A percentile compares a stretch with the other conserved stretches of the same genome.
phyloP scores from a whole-genome alignment of 2,888 invertebrate species.

The Tuberolachnus salignus region DNA sequence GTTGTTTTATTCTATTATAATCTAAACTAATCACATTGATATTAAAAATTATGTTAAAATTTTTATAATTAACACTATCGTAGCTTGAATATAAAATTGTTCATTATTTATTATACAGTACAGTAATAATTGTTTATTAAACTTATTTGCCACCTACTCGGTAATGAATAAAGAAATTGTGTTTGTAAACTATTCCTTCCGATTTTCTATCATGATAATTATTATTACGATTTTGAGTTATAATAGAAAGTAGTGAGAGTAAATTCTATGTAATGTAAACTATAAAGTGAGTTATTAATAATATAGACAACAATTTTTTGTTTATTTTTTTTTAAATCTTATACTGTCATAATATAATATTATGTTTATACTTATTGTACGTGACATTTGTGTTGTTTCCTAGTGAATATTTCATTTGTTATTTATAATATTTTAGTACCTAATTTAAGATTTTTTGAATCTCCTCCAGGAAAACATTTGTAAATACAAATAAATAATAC shows the following conservation, averaged over 20 bases:
- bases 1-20: neutral
- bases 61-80: neutral
- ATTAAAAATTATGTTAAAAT: slow-evolving; percentile 19
- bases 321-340: slow-evolving; percentile 24
- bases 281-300: slow-evolving; percentile 7
- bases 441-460: slow-evolving; percentile 22
- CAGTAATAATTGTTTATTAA: slow-evolving; percentile 5
- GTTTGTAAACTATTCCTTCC: slow-evolving; percentile 7
- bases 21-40: neutral
- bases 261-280: slow-evolving; percentile 5
- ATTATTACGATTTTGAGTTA: neutral
- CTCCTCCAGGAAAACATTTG: slow-evolving; percentile 6
- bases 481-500: too few relatives aligned
- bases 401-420: slow-evolving; percentile 21
- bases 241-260: slow-evolving; percentile 1
- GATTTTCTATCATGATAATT: slow-evolving; percentile 7
- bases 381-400: neutral
- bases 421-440: slow-evolving; percentile 40
- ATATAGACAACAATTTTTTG: slow-evolving; percentile 6
- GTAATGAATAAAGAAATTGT: neutral
- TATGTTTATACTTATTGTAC: slow-evolving; percentile 5
- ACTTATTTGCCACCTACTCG: slow-evolving; percentile 15
- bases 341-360: slow-evolving; percentile 1
- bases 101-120: slow-evolving; percentile 8
- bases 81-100: slow-evolving; percentile 7